phyloP scores from a whole-genome alignment of 2,113 vertebrate species.

The Seriola rivoliana region DNA sequence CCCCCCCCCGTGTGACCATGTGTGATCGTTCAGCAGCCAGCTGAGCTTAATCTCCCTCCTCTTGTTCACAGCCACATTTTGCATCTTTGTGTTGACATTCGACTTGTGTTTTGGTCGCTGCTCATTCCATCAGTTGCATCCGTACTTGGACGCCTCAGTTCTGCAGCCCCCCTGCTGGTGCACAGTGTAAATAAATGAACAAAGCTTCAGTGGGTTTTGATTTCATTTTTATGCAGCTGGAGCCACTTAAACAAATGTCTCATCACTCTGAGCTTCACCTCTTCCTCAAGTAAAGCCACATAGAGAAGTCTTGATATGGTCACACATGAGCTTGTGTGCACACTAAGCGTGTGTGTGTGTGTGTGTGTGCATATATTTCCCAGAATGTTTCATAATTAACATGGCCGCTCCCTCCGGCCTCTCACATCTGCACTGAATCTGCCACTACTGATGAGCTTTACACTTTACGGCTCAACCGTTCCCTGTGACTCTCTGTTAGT shows the following conservation, averaged over 20 bases:
- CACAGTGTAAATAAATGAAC: conserved; percentile 5
- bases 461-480: conserved; percentile 25
- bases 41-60: too few relatives aligned
- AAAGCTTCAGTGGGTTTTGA: neutral
- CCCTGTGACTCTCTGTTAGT: neutral
- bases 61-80: neutral
- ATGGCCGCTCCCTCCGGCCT: conserved; percentile 33
- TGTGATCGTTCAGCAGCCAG: too few relatives aligned
- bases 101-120: neutral
- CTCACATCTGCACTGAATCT: conserved; percentile 66
- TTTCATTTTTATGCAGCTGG: neutral
- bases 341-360: neutral
- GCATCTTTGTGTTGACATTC: neutral
- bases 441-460: conserved; percentile 61
- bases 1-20: too few relatives aligned
- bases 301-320: neutral
- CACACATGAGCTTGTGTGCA: neutral
- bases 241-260: neutral
- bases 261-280: neutral
- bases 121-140: neutral
- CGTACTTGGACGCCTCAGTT: neutral
- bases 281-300: neutral
- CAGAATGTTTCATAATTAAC: conserved; percentile 71
- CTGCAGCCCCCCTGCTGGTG: neutral
- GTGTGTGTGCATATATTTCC: neutral